Percentiles rank a stretch among this genome's conserved stretches.
phyloP scores from a whole-genome alignment of 1,140 invertebrate species.

The Riptortus pedestris region DNA sequence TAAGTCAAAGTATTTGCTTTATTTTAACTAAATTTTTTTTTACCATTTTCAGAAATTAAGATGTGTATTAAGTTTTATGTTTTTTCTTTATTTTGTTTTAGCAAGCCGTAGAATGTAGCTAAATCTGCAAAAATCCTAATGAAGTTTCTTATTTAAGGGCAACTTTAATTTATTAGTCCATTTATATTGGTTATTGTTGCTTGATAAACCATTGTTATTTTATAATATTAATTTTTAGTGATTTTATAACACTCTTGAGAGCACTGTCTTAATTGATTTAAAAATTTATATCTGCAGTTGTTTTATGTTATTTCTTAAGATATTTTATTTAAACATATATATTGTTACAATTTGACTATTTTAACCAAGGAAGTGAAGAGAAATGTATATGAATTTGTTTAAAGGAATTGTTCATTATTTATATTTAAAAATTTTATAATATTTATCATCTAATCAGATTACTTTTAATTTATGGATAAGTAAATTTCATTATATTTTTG shows the following conservation, averaged over 20 bases:
- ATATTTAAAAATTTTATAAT: too few relatives aligned
- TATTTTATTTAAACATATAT: too few relatives aligned
- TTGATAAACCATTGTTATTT: background rate
- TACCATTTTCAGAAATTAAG: background rate
- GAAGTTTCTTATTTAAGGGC: background rate
- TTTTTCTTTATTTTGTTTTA: background rate
- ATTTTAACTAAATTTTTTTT: background rate
- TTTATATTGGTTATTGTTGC: background rate
- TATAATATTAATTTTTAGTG: too few relatives aligned
- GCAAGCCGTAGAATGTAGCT: background rate
- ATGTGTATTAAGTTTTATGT: background rate
- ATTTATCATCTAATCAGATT: too few relatives aligned
- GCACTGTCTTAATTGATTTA: too few relatives aligned
- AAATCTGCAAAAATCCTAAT: background rate
- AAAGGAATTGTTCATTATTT: too few relatives aligned
- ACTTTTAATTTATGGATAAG: background rate
- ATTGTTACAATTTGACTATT: too few relatives aligned
- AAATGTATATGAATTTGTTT: too few relatives aligned
- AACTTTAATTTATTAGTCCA: background rate
- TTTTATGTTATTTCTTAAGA: too few relatives aligned
- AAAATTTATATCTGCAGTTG: too few relatives aligned
- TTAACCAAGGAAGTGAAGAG: too few relatives aligned
- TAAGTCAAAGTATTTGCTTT: background rate
- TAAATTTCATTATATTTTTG: background rate
- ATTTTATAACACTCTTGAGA: too few relatives aligned